Evolutionary conservation across 1,140 invertebrate species (phyloP).

Genomic region (Anoplolepis gracilipes): DNA sequence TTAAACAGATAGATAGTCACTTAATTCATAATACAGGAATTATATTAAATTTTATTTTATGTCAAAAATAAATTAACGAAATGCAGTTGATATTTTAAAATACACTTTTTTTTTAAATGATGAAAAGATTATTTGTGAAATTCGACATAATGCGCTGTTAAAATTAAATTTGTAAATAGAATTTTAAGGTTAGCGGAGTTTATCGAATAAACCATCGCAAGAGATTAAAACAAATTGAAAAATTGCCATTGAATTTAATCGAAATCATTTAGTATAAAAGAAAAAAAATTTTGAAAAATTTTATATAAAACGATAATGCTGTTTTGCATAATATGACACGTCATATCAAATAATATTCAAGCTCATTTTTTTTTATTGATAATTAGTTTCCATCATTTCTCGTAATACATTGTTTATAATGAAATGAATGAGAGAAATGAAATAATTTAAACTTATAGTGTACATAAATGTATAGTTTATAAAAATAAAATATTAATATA

Average conservation of each 20-base stretch:
- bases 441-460: too few species aligned
- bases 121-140: not conserved
- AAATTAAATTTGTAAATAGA: constrained; percentile 5
- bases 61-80: not conserved
- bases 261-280: not conserved
- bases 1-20: not conserved
- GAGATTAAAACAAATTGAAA: not conserved
- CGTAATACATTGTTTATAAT: too few species aligned
- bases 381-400: too few species aligned
- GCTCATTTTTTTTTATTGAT: too few species aligned
- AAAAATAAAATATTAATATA: too few species aligned
- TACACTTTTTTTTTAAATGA: not conserved
- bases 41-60: not conserved
- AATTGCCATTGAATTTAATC: not conserved
- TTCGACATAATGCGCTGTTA: not conserved
- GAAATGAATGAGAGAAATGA: too few species aligned
- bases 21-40: not conserved
- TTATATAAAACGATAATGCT: too few species aligned
- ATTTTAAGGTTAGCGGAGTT: not conserved
- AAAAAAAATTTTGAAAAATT: too few species aligned
- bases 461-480: too few species aligned
- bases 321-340: too few species aligned
- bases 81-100: not conserved
- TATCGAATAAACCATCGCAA: constrained; percentile 4
- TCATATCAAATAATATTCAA: too few species aligned